Evolutionary conservation across 2,888 invertebrate species (phyloP).

Genomic region (Diadegma fenestrale): DNA sequence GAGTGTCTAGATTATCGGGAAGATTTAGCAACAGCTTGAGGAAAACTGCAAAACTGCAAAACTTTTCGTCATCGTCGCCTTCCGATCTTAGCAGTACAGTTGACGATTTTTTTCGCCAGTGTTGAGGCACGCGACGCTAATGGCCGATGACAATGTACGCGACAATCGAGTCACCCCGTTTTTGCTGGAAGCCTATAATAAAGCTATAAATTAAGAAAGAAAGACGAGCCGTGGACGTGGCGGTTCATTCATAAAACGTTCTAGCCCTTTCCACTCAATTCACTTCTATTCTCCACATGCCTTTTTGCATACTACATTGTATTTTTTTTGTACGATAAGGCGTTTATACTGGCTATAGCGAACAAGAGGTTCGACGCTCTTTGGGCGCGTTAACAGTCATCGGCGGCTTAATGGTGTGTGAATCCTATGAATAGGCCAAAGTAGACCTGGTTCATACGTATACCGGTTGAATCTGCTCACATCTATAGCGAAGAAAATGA

Average conservation of each 20-base stretch:
- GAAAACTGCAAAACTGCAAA: conserved; percentile 33
- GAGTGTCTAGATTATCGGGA: background rate
- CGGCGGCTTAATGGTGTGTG: conserved; percentile 75
- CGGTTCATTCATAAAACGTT: conserved; percentile 40
- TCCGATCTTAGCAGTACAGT: conserved; percentile 17
- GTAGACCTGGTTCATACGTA: conserved; percentile 31
- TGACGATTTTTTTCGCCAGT: conserved; percentile 53
- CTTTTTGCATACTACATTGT: conserved; percentile 22
- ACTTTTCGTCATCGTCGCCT: background rate
- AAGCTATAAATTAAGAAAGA: conserved; percentile 76
- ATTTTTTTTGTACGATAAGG: conserved; percentile 51
- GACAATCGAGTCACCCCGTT: conserved; percentile 61
- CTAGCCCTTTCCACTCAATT: conserved; percentile 48
- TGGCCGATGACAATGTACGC: conserved; percentile 61
- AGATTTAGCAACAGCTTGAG: background rate
- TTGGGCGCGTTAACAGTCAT: conserved; percentile 71
- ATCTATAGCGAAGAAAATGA: conserved; percentile 30
- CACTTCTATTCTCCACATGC: background rate
- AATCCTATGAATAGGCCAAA: conserved; percentile 73
- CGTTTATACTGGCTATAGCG: background rate
- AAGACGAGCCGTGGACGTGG: conserved; percentile 46
- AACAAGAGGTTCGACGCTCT: conserved; percentile 14
- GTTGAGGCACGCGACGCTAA: conserved; percentile 65
- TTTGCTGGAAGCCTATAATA: conserved; percentile 71
- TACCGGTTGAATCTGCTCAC: conserved; percentile 64